Conservation (phyloP, 2,888 invertebrate species). For the Coremacera marginata region DNA sequence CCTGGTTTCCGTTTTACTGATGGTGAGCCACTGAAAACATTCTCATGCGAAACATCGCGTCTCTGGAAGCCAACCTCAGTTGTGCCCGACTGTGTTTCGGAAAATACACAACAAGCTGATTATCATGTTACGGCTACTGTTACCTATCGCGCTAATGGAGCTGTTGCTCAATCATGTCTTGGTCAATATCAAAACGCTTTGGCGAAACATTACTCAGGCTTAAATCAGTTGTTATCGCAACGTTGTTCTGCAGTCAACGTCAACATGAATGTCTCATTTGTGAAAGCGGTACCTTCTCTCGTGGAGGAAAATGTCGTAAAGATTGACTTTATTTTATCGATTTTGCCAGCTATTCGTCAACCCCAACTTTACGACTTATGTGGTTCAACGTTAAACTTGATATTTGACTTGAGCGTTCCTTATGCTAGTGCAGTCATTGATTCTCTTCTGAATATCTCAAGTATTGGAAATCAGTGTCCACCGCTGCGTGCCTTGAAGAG, state of each 20-base stretch:
- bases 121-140: slow-evolving; percentile 91
- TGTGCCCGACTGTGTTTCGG: slow-evolving; percentile 95
- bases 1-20: slow-evolving; percentile 91
- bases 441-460: slow-evolving; percentile 87
- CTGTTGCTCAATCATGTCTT: slow-evolving; percentile 86
- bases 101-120: slow-evolving; percentile 95
- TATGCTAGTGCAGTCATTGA: slow-evolving; percentile 92
- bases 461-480: slow-evolving; percentile 93
- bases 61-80: slow-evolving; percentile 90
- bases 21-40: slow-evolving; percentile 88
- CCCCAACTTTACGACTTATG: slow-evolving; percentile 95
- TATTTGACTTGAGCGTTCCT: slow-evolving; percentile 94
- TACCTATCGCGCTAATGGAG: slow-evolving; percentile 90
- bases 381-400: slow-evolving; percentile 91
- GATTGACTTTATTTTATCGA: slow-evolving; percentile 89
- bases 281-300: slow-evolving; percentile 83
- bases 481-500: slow-evolving; percentile 89
- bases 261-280: slow-evolving; percentile 92
- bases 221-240: slow-evolving; percentile 87
- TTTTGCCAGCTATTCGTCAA: slow-evolving; percentile 89
- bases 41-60: slow-evolving; percentile 84
- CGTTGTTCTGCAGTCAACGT: slow-evolving; percentile 95
- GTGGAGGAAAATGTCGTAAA: slow-evolving; percentile 89
- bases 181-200: slow-evolving; percentile 87
- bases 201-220: slow-evolving; percentile 81